phyloP scores from a whole-genome alignment of 2,797 vertebrate genomes.

The Coendou prehensilis region DNA sequence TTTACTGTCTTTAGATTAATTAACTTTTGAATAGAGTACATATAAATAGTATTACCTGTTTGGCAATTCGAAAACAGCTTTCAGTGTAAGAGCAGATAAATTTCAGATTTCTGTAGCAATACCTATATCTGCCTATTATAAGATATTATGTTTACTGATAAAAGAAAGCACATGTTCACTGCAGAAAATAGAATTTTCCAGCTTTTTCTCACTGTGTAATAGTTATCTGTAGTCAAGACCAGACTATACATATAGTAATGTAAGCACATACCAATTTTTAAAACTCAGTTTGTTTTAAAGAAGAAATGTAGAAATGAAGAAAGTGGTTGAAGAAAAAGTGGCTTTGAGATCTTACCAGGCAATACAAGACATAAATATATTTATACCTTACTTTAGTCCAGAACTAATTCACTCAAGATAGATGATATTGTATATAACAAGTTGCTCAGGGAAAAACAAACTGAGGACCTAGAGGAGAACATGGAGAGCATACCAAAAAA shows the following conservation, averaged over 20 bases:
- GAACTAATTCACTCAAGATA: neutral
- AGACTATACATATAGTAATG: neutral
- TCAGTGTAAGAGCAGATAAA: neutral
- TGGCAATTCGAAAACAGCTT: neutral
- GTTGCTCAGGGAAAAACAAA: neutral
- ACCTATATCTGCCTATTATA: neutral
- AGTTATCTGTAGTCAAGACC: neutral
- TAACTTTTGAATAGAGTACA: neutral
- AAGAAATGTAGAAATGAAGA: neutral
- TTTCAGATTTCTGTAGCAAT: conserved; percentile 34
- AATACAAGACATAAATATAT: neutral
- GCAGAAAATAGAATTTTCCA: neutral
- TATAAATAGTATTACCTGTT: neutral
- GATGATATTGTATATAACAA: neutral
- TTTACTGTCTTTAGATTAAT: neutral
- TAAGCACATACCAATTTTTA: neutral
- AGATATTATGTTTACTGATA: neutral
- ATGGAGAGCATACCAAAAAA: neutral
- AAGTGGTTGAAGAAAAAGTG: neutral
- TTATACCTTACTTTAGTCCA: neutral
- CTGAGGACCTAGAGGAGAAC: neutral
- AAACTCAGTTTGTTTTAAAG: conserved; percentile 21
- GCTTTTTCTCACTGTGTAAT: neutral
- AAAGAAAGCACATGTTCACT: neutral
- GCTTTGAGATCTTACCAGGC: neutral